Percentiles rank a stretch among this genome's conserved stretches.
Conservation (phyloP, 2,888 invertebrate species). For the Yponomeuta sedellus region DNA sequence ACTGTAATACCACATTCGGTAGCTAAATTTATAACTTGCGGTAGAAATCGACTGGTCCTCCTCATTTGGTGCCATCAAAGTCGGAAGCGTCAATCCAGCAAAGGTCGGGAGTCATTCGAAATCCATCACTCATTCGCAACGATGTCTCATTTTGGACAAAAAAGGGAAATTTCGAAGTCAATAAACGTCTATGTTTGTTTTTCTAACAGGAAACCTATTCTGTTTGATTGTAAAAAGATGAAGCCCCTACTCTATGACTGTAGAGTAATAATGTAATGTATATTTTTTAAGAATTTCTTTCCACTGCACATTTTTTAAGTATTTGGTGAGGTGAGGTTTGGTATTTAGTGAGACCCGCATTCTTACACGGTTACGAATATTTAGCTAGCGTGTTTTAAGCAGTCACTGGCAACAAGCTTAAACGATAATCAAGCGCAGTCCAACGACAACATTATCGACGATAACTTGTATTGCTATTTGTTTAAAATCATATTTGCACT, state of each 20-base stretch:
- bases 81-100: conserved; percentile 52
- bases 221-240: conserved; percentile 41
- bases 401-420: no score
- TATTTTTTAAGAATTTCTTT: no score
- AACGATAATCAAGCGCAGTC: no score
- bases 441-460: no score
- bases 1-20: conserved; percentile 3
- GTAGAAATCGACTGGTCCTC: conserved; percentile 19
- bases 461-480: no score
- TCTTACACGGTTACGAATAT: no score
- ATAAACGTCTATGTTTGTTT: conserved; percentile 72
- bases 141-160: conserved; percentile 31
- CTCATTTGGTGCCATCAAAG: conserved; percentile 39
- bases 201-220: conserved; percentile 73
- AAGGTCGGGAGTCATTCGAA: conserved; percentile 59
- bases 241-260: conserved; percentile 15
- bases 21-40: not conserved
- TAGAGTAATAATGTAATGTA: not conserved
- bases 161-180: conserved; percentile 54
- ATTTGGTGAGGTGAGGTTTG: no score
- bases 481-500: no score
- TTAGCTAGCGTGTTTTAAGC: no score
- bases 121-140: conserved; percentile 70
- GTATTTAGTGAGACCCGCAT: no score
- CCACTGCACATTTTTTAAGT: no score